phyloP scores from a whole-genome alignment of 2,888 invertebrate species.

The Tolmerus cingulatus region DNA sequence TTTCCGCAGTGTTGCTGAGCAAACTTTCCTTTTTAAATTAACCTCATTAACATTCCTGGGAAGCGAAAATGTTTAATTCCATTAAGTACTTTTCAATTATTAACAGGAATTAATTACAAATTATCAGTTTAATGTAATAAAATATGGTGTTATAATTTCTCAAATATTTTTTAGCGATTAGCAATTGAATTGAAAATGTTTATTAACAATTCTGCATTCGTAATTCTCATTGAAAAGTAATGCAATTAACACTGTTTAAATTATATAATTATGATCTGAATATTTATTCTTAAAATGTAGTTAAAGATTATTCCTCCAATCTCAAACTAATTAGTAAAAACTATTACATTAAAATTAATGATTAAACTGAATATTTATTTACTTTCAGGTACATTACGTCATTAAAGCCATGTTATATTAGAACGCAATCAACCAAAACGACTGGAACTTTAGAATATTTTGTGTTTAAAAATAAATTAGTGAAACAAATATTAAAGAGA shows the following conservation, averaged over 20 bases:
- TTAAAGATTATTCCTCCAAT: too few relatives aligned
- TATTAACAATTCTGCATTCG: too few relatives aligned
- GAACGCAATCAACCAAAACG: slow-evolving; percentile 47
- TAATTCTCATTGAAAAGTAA: too few relatives aligned
- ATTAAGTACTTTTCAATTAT: background rate
- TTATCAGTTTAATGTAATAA: background rate
- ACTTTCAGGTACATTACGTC: slow-evolving; percentile 49
- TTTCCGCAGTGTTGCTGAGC: background rate
- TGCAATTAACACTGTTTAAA: too few relatives aligned
- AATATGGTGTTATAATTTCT: background rate
- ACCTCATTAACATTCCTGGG: background rate
- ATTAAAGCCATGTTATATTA: slow-evolving; percentile 47
- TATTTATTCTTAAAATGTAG: too few relatives aligned
- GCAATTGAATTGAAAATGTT: background rate
- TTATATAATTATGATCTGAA: too few relatives aligned
- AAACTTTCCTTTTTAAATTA: background rate
- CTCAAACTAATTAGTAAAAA: too few relatives aligned
- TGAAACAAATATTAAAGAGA: slow-evolving; percentile 36
- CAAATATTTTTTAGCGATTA: background rate
- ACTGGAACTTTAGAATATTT: slow-evolving; percentile 47
- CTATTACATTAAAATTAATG: background rate
- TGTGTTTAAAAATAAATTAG: slow-evolving; percentile 43
- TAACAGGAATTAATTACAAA: background rate
- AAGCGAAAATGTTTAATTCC: background rate
- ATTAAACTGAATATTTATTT: background rate